phyloP scores from a whole-genome alignment of 2,113 vertebrate genomes.

The Equus przewalskii region DNA sequence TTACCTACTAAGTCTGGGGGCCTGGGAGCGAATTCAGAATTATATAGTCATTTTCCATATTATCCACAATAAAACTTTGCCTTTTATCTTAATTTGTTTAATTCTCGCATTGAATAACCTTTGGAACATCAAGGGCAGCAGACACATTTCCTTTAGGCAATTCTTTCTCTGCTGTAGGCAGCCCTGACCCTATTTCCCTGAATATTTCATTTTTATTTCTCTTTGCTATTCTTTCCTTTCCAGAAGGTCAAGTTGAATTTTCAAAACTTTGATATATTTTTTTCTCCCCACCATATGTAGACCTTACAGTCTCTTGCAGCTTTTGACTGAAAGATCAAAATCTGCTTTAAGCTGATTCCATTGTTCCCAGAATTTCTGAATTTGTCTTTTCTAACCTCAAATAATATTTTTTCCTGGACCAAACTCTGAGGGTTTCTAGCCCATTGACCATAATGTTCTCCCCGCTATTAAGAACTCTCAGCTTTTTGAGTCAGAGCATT shows the following conservation, averaged over 20 bases:
- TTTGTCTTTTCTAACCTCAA: background rate
- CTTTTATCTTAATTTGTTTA: background rate
- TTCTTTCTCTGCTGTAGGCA: background rate
- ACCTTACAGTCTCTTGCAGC: background rate
- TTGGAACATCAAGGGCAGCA: background rate
- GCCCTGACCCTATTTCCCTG: constrained; percentile 14
- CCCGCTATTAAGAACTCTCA: background rate
- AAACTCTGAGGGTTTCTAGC: background rate
- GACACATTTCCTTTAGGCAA: background rate
- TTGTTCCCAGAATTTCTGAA: background rate
- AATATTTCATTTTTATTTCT: constrained; percentile 63
- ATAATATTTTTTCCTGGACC: background rate
- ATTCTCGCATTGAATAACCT: background rate
- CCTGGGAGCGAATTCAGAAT: background rate
- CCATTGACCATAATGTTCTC: background rate
- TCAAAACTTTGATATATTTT: constrained; percentile 26
- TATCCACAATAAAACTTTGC: background rate
- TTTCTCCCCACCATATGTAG: background rate
- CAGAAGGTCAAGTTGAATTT: constrained; percentile 15
- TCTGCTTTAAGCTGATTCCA: background rate
- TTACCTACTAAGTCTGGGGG: background rate
- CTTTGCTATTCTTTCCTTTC: background rate
- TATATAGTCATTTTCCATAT: background rate
- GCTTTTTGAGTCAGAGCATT: background rate
- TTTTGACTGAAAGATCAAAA: constrained; percentile 56